Evolutionary conservation across 2,797 vertebrate species (phyloP), one percentile per base, ranked within the genome.

Genomic region (Gouania willdenowi): DNA sequence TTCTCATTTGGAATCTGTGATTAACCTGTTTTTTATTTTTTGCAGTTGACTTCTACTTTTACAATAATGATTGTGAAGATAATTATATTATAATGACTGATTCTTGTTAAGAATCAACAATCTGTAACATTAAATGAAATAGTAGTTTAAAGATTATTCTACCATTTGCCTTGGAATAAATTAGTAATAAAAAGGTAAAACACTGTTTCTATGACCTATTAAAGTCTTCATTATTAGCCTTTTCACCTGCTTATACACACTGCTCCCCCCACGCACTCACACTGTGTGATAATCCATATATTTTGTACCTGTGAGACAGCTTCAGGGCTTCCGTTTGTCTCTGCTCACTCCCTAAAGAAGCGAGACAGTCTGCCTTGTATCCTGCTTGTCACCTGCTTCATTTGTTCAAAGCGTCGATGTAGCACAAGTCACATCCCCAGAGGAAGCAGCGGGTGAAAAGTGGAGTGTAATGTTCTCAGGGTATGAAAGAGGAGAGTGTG

Each of bases 241-340:
- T n/a, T n/a, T n/a, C n/a, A n/a, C n/a, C n/a, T n/a, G n/a, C 40
- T 31, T 37, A 60, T 11, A 29, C 18, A 46, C 21, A 46, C 39
- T 58, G 40, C 57, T 36, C 45, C 9, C 47, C 31, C n/a, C n/a
- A n/a, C 6, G 1, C 5, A 5, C 41, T 44, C 40, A 22, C 8
- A 38, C 8, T 1, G 3, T 5, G 34, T 34, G 43, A 37, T 55
- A 66, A 71, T 73, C 64, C 65, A 70, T 74, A 71, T 79, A 79
- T 58, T 50, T 47, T 32, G 24, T 56, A 52, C 44, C 61, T 46
- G 61, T 37, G 61, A 71, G 59, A 67, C 55, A 22, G 57, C 74
- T 71, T 40, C 42, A 13, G 64, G 65, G 66, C 32, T 32, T 56
- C 17, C 16, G 59, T 77, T 74, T 72, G 62, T 67, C 50, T 66